Base-by-base conservation (phyloP, 2,113 vertebrate species). In the Apus apus region DNA sequence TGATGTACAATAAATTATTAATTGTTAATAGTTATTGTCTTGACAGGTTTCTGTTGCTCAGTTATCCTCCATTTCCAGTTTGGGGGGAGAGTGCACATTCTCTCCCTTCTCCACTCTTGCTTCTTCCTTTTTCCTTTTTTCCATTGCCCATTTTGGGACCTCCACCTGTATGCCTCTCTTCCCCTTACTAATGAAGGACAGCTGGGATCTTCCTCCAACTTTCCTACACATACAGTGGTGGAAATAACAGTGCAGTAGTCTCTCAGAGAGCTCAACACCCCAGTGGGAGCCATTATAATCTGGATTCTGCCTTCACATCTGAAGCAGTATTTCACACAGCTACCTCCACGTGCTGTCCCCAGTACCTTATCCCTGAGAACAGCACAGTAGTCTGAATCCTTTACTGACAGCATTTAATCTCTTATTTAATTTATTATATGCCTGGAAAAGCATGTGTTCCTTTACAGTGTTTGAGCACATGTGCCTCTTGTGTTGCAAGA, bases 1-100 rank as follows among this genome's bases (percentile, higher is more conserved):
- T 96, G 92, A 95, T 93, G 85, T 88, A 89, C 76, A 90, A 95
- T 97, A 96, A 96, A 97, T 96, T 96, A 97, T 96, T 96, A 96
- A 94, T 96, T 94, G 72, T 94, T 97, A 96, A 93, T 95, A 93
- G 88, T 96, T 90, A 88, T 58, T 90, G 61, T 81, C 90, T 81
- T 94, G 90, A 96, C 96, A 93, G 79, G 66, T 92, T 96, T 95
- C 90, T 94, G 57, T 78, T 93, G 62, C 76, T 94, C 57, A 89
- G 65, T 53, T 93, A 25, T 65, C 27, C 22, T 90, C 50, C 21
- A 68, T 15, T 30, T 54, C 25, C 34, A 84, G 0, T 77, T 84
- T 89, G 40, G 38, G 60, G 61, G 64, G 57, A 77, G n/a, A 25
- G 30, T 8, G 11, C 12, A 7, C 2, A 10, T 60, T 77, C 19